These are phyloP conservation scores for Notolabrus celidotus DNA, from an alignment of 2,797 vertebrate genomes.

Conservation along the genomic window DNA sequence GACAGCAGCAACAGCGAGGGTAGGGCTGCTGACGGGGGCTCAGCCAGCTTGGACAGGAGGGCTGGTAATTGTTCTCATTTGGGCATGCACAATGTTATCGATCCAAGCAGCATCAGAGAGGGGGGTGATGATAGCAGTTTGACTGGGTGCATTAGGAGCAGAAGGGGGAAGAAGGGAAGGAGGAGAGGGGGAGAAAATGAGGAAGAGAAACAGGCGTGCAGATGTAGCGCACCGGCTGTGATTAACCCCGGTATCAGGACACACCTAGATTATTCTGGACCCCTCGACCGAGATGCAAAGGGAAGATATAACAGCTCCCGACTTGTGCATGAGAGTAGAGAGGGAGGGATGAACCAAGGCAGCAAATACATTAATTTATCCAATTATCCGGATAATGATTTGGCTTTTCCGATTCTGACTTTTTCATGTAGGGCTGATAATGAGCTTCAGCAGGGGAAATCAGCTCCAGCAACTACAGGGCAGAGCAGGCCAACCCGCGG, in stretches of 20 bases:
- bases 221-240: slow-evolving; percentile 59
- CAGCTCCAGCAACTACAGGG: slow-evolving; percentile 36
- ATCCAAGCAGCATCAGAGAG: slow-evolving; percentile 62
- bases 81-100: slow-evolving; percentile 77
- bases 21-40: slow-evolving; percentile 48
- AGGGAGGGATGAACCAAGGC: slow-evolving; percentile 48
- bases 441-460: slow-evolving; percentile 56
- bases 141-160: slow-evolving; percentile 47
- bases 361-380: slow-evolving; percentile 69
- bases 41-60: slow-evolving; percentile 52
- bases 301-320: slow-evolving; percentile 22
- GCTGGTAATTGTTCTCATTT: slow-evolving; percentile 72
- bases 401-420: slow-evolving; percentile 57
- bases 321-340: slow-evolving; percentile 14
- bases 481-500: slow-evolving; percentile 41
- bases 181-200: slow-evolving; percentile 22
- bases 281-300: slow-evolving; percentile 10
- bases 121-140: slow-evolving; percentile 67
- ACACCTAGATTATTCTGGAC: slow-evolving; percentile 26
- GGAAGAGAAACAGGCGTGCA: slow-evolving; percentile 38
- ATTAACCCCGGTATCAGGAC: slow-evolving; percentile 54
- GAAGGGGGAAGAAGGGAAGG: slow-evolving; percentile 23
- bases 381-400: slow-evolving; percentile 76
- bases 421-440: slow-evolving; percentile 41
- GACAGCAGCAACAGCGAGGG: slow-evolving; percentile 15